Evolutionary conservation across 2,113 vertebrate genomes (phyloP), one percentile per base, ranked within the genome.

Genomic region (Jacana jacana): DNA sequence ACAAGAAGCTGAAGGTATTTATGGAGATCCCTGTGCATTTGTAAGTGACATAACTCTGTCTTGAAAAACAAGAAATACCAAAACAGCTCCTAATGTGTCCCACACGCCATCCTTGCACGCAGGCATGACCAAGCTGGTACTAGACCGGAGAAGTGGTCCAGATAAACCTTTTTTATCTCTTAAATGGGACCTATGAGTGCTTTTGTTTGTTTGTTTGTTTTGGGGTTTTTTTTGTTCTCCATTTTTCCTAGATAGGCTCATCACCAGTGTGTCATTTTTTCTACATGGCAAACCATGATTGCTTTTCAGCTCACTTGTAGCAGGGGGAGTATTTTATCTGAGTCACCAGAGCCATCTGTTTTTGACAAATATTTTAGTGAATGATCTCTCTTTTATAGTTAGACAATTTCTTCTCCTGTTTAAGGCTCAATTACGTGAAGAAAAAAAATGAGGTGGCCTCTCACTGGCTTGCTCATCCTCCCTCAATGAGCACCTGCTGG

Each of bases 261-360:
- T 89, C 68, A 77, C n/a, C 16, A 39, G 20, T 51, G 57, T 72
- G 61, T 69, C 37, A 30, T 72, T 87, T 92, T 92, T 88, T 63
- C 77, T 81, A 94, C 85, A 94, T 79, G 78, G 71, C 78, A 91
- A 76, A 57, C 40, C 51, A 39, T 0, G 1, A 57, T 65, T 70
- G 63, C 81, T 87, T 87, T 89, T 79, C 84, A 96, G 55, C 49
- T 61, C 17, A n/a, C 71, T 76, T 49, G 40, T 79, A 92, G 73
- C 77, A 57, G 75, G 78, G 33, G 71, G 75, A 57, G 81, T 77
- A 58, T 89, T 92, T 76, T 85, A 64, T 93, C 87, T 94, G 92
- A 94, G 71, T 97, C 96, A 96, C 44, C 94, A 68, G 66, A 85
- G 31, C 94, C 94, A 93, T 95, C 95, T 96, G 96, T 46, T 94